Base-by-base conservation (phyloP, 2,113 vertebrate species). In the Hydrolagus affinis region DNA sequence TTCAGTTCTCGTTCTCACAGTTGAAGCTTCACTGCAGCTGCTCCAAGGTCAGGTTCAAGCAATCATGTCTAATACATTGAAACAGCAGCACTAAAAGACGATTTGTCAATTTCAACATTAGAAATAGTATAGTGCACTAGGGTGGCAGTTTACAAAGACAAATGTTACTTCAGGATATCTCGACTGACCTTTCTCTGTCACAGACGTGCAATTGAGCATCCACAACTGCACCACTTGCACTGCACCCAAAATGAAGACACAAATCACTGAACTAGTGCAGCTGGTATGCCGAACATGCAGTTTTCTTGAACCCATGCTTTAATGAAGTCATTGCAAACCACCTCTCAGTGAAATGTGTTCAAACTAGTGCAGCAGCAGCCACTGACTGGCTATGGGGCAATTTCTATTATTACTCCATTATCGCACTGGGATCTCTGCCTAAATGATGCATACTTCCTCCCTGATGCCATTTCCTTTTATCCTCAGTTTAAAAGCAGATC, bases 331-430 rank as follows among this genome's bases (percentile, higher is more conserved):
- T 90, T 86, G 89, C 88, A 89, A 90, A 76, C 89, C 90, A 92
- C 89, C 86, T 90, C 44, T 7, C 88, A 88, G 87, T 71, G 89
- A 91, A 91, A 89, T 88, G 88, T 90, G 91, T 89, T 86, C 87
- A 87, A 88, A 92, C 90, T 90, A 88, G 91, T 90, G 91, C 89
- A 91, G 90, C 88, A 88, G 78, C 15, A 64, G 78, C 15, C 64
- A 88, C 86, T 56, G 8, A 91, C 68, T 87, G 91, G 90, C 90
- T 88, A 92, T 92, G 91, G 92, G 89, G 68, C 90, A 92, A 93
- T 91, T 94, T 94, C 94, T 94, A 94, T 94, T 94, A 94, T 94
- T 94, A 94, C 92, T 91, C 92, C 92, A 94, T 94, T 94, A 95
- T 93, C 91, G 92, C 93, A 92, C 93, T 93, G 92, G 94, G 92